A percentile compares a stretch with the other conserved stretches of the same genome.
Conservation (phyloP, 2,888 invertebrate species). For the Metopia argyrocephala region DNA sequence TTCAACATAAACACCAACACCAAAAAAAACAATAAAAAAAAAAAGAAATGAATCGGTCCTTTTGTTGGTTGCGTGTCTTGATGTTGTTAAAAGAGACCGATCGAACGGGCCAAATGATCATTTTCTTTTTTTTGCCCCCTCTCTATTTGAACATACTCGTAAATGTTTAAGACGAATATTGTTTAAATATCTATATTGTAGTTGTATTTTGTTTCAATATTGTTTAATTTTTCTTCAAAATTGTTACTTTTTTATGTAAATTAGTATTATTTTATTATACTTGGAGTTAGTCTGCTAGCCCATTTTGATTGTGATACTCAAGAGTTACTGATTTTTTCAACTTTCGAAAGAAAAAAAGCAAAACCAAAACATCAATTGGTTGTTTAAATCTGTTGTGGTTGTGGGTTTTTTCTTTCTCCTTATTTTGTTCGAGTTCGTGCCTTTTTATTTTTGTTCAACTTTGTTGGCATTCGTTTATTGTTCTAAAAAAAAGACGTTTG, state of each 20-base stretch:
- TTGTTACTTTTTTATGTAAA: conserved; percentile 58
- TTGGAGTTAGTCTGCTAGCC: conserved; percentile 24
- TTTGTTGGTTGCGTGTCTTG: conserved; percentile 56
- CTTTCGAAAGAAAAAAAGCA: conserved; percentile 58
- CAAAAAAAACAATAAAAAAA: conserved; percentile 20
- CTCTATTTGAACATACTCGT: too few relatives aligned
- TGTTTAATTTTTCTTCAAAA: conserved; percentile 42
- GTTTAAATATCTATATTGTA: too few relatives aligned
- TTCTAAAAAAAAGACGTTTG: too few relatives aligned
- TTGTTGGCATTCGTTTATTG: conserved; percentile 62
- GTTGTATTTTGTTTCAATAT: conserved; percentile 14
- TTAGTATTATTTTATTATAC: conserved; percentile 16
- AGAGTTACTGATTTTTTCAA: conserved; percentile 58
- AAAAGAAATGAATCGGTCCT: conserved; percentile 48
- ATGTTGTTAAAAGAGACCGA: conserved; percentile 55
- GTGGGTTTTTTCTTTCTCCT: conserved; percentile 31
- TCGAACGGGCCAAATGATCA: conserved; percentile 9
- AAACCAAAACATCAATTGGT: too few relatives aligned
- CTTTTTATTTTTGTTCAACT: conserved; percentile 12
- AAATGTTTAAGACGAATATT: too few relatives aligned
- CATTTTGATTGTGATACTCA: conserved; percentile 44
- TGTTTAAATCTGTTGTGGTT: conserved; percentile 6
- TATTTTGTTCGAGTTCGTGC: conserved; percentile 22
- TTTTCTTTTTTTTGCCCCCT: too few relatives aligned
- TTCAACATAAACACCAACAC: conserved; percentile 21